phyloP scores from a whole-genome alignment of 2,888 invertebrate genomes.

The Drosophila bunnanda region DNA sequence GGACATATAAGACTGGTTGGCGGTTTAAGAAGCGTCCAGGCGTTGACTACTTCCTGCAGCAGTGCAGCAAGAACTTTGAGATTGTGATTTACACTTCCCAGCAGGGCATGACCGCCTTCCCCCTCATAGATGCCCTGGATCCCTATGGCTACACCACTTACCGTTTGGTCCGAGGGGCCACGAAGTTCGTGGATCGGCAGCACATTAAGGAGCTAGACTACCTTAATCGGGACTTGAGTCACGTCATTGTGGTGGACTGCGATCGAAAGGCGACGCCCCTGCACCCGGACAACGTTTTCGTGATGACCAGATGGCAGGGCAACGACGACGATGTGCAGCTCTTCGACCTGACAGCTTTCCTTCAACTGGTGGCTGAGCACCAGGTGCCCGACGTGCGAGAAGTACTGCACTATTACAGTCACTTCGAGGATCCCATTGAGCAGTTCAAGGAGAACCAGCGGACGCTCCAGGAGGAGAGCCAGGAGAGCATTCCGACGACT shows the following conservation, averaged over 20 bases:
- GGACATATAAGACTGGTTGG: conserved; percentile 99
- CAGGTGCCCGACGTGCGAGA: conserved; percentile 97
- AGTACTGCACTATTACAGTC: conserved; percentile 95
- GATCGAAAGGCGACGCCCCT: conserved; percentile 93
- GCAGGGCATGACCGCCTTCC: conserved; percentile 97
- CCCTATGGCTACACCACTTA: conserved; percentile 95
- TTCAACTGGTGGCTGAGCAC: conserved; percentile 94
- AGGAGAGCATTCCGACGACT: conserved; percentile 83
- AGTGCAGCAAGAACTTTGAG: conserved; percentile 95
- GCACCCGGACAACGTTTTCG: conserved; percentile 95
- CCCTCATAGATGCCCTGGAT: conserved; percentile 96
- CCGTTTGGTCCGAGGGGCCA: conserved; percentile 96
- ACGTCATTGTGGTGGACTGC: conserved; percentile 98
- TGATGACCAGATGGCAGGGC: conserved; percentile 95
- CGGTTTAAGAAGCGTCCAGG: conserved; percentile 99
- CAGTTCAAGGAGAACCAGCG: conserved; percentile 97
- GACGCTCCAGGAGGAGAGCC: conserved; percentile 89
- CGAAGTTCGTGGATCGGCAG: conserved; percentile 96
- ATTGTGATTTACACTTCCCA: conserved; percentile 98
- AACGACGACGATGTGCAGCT: conserved; percentile 95
- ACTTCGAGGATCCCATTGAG: conserved; percentile 96
- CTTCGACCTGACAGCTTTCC: conserved; percentile 94
- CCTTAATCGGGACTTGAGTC: conserved; percentile 92
- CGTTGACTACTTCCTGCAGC: conserved; percentile 96
- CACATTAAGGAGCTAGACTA: conserved; percentile 96